Base-by-base conservation (phyloP, 2,888 invertebrate species). In the Margaritifera margaritifera region DNA sequence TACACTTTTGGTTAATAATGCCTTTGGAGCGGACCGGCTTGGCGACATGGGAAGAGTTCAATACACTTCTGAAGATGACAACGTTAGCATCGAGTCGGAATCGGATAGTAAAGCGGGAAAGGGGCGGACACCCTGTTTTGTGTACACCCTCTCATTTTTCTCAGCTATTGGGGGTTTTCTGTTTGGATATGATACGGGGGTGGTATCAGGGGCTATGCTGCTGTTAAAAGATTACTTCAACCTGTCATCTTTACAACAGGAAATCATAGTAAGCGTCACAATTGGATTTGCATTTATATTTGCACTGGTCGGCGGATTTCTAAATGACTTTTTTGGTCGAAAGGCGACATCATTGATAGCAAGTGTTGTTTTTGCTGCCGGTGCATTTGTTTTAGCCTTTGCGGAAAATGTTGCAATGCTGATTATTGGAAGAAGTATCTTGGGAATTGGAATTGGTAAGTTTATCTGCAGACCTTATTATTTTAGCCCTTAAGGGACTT, bases 171-270 rank as follows among this genome's bases (percentile, higher is more conserved):
- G 92, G 6, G 92, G 92, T 2, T 91, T 92, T 79, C 85, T 92
- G 27, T 92, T 92, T 82, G 92, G 92, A n/a, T 92, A 92, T 83
- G 92, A 92, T 80, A 92, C 92, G 0, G 92, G 92, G 11, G 91
- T 92, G 52, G 90, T 92, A 4, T 92, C 92, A 0, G 91, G 92
- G 22, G 91, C 91, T 2, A 90, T 91, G 89, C 77, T 91, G 8
- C 72, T 89, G 6, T 72, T 87, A 56, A 88, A 87, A 73, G 87
- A 89, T 53, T 81, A 90, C 27, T 91, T 91, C 74, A 53, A 85
- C 4, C 82, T 92, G 62, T 86, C 82, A 52, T 86, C 87, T n/a
- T 64, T 89, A 6, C 90, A 90, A 90, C 91, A 92, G 76, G 91
- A 92, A 81, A 71, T 90, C 4, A 87, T 92, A 54, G 91, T 92